phyloP scores from a whole-genome alignment of 2,113 vertebrate genomes.

The Cyphomyrus plagiostoma region DNA sequence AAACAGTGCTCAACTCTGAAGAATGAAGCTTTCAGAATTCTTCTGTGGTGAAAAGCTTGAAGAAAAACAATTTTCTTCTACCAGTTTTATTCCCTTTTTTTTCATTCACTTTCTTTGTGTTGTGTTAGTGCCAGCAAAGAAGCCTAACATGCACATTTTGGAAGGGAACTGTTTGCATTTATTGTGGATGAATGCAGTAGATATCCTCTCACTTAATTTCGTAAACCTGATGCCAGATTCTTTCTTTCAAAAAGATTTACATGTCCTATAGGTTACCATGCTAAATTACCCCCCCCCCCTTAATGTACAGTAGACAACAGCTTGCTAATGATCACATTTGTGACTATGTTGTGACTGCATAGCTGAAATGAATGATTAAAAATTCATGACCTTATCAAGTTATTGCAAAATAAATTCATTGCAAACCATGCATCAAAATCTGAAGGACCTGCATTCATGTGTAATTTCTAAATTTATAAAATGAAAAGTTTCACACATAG shows the following conservation, averaged over 20 bases:
- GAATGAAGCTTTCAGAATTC: slow-evolving; percentile 1
- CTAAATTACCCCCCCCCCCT: background rate
- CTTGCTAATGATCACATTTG: slow-evolving; percentile 13
- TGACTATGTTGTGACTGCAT: background rate
- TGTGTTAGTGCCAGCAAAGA: background rate
- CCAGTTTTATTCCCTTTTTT: background rate
- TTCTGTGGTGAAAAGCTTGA: background rate
- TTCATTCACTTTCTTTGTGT: background rate
- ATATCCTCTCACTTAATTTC: slow-evolving; percentile 3
- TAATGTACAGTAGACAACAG: background rate
- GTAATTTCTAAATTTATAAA: background rate
- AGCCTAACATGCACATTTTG: background rate
- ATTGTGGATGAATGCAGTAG: background rate
- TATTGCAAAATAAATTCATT: slow-evolving; percentile 5
- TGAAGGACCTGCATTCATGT: background rate
- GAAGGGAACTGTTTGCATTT: background rate
- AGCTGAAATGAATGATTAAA: background rate
- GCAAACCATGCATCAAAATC: slow-evolving; percentile 3
- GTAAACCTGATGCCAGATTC: background rate
- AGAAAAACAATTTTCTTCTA: background rate
- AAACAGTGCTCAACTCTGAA: slow-evolving; percentile 1
- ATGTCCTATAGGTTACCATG: background rate
- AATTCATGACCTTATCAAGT: slow-evolving; percentile 2
- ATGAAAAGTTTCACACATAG: background rate
- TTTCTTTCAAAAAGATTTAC: background rate